Percentiles rank a stretch among this genome's conserved stretches.
These are phyloP conservation scores for Oceanites oceanicus DNA, from an alignment of 2,113 vertebrate species.

Conservation along the genomic window DNA sequence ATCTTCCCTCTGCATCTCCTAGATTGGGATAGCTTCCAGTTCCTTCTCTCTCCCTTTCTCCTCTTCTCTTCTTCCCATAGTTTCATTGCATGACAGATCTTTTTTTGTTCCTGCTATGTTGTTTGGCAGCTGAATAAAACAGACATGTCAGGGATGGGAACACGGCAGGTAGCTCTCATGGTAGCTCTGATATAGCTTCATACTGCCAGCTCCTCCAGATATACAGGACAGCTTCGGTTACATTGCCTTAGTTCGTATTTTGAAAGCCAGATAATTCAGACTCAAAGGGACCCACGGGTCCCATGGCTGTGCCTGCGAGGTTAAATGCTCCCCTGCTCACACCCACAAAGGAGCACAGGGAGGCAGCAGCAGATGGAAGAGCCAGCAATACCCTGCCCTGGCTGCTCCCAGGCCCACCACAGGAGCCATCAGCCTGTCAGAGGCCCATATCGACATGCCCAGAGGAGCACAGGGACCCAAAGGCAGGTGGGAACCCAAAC, in stretches of 20 bases:
- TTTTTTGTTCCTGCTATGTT: background rate
- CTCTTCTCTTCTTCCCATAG: background rate
- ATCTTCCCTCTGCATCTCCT: background rate
- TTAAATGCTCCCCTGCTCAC: background rate
- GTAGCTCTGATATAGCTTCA: background rate
- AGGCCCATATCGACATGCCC: background rate
- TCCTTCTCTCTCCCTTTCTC: background rate
- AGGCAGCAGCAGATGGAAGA: background rate
- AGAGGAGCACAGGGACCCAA: background rate
- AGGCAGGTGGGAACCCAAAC: background rate
- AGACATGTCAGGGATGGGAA: background rate
- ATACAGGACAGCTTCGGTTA: background rate
- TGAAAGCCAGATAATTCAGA: background rate
- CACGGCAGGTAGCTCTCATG: background rate
- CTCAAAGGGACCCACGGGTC: rapidly evolving
- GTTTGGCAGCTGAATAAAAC: background rate
- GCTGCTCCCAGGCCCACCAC: background rate
- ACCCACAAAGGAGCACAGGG: rapidly evolving
- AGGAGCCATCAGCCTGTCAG: background rate
- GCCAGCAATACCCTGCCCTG: background rate
- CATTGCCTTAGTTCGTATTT: background rate
- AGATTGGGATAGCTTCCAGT: background rate
- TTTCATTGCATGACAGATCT: background rate
- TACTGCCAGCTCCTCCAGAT: background rate
- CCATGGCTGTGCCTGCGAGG: background rate